These are phyloP conservation scores for Calameuta filiformis DNA, from an alignment of 2,888 invertebrate species.

Conservation along the genomic window DNA sequence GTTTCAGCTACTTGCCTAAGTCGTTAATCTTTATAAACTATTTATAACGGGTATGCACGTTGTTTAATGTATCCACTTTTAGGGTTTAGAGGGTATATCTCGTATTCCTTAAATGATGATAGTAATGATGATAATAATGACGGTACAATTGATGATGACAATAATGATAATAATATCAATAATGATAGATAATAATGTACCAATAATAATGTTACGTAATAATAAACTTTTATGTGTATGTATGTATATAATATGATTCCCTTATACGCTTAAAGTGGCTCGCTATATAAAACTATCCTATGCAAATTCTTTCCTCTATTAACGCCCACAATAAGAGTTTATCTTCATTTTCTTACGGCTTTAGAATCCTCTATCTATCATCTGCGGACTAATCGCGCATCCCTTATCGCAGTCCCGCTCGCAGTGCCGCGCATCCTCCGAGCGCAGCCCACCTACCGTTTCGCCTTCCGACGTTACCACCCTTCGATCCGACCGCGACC, in stretches of 20 bases:
- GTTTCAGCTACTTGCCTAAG: conserved; percentile 37
- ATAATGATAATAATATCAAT: conserved; percentile 36
- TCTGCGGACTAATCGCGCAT: conserved; percentile 25
- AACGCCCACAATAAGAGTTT: conserved; percentile 43
- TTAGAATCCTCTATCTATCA: conserved; percentile 28
- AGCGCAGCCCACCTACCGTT: too few relatives aligned
- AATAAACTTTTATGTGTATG: conserved; percentile 47
- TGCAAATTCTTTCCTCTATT: conserved; percentile 38
- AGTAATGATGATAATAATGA: too few relatives aligned
- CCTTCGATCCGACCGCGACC: too few relatives aligned
- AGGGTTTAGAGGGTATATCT: too few relatives aligned
- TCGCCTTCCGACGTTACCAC: too few relatives aligned
- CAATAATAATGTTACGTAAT: conserved; percentile 23
- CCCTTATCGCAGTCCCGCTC: conserved; percentile 1
- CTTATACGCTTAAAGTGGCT: conserved; percentile 53
- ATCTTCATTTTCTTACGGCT: conserved; percentile 35
- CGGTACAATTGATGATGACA: too few relatives aligned
- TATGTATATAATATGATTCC: conserved; percentile 36
- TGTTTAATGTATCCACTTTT: conserved; percentile 35
- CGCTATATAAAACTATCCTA: conserved; percentile 63
- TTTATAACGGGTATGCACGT: conserved; percentile 39
- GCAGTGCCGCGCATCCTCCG: too few relatives aligned
- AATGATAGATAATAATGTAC: conserved; percentile 34
- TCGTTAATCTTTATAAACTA: conserved; percentile 34
- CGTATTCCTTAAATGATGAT: too few relatives aligned